These are phyloP conservation scores for Sinelater perroti DNA, from an alignment of 2,888 invertebrate species.

Conservation along the genomic window DNA sequence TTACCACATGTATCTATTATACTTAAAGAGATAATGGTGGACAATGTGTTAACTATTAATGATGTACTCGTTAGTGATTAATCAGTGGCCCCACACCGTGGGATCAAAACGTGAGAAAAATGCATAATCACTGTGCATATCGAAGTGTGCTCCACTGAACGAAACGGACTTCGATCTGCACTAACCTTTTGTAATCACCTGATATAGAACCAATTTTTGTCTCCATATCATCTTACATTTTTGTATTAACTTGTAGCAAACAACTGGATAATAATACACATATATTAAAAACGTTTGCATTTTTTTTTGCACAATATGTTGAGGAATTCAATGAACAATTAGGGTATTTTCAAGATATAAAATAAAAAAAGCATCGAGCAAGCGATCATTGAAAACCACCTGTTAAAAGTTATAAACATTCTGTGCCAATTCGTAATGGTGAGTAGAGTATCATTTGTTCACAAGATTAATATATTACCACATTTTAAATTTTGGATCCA, in stretches of 20 bases:
- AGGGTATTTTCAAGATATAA: too few species aligned
- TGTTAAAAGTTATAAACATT: too few species aligned
- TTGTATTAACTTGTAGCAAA: constrained; percentile 37
- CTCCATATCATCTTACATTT: constrained; percentile 36
- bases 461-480: too few species aligned
- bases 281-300: constrained; percentile 7
- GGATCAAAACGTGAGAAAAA: constrained; percentile 18
- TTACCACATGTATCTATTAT: constrained; percentile 21
- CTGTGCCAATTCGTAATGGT: too few species aligned
- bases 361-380: too few species aligned
- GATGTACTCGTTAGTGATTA: too few species aligned
- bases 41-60: constrained; percentile 17
- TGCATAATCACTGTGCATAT: constrained; percentile 21
- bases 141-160: constrained; percentile 10
- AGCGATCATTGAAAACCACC: too few species aligned
- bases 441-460: too few species aligned
- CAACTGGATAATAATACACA: constrained; percentile 28
- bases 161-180: constrained; percentile 21
- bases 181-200: constrained; percentile 11
- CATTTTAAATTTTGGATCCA: too few species aligned
- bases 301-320: too few species aligned
- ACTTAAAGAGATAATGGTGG: neutral
- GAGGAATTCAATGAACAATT: too few species aligned
- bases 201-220: constrained; percentile 24
- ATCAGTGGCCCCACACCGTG: constrained; percentile 15